Base-by-base conservation (phyloP, 35 echinoderm and acorn worm species). In the Heliocidaris tuberculata region DNA sequence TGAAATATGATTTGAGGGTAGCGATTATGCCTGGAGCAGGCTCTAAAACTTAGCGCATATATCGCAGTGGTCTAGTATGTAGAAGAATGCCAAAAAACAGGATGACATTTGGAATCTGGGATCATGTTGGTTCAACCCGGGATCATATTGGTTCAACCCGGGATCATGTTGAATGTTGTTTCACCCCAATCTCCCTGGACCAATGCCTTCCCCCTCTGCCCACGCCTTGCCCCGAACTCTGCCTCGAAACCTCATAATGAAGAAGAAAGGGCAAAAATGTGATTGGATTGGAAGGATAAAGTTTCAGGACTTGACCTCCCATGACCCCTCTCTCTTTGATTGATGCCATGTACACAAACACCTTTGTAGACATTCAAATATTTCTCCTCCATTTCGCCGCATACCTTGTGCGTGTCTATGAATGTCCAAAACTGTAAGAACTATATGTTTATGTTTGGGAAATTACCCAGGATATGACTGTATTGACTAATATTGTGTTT, bases 241-340 rank as follows among this genome's bases (percentile, higher is more conserved):
- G 52, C 52, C 52, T 56, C 52, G 11, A 70, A 78, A 27, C 19
- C 27, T 78, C 2, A 19, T 78, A 78, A 24, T 78, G 65, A 78
- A 78, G 65, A 78, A n/a, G 65, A 24, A 78, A 78, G 65, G 60
- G 65, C 17, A 21, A 21, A 19, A 17, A 19, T 78, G 65, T 78
- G 65, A 78, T 78, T 78, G 65, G 65, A 78, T 78, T 78, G 65
- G 65, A 78, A n/a, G 65, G n/a, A 78, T 78, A 78, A 78, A 78
- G 21, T 78, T 78, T 78, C 65, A 78, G 27, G 27, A n/a, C 21
- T 78, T 78, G 21, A n/a, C 65, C 65, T 78, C 15, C 27, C 2
- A 78, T 78, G 65, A 78, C 65, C 65, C 65, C 21, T 78, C 21
- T 78, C 5, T n/a, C 65, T 21, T 7, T 29, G 49, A 31, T 60